Evolutionary conservation across 2,113 vertebrate genomes (phyloP).

Genomic region (Solea solea): DNA sequence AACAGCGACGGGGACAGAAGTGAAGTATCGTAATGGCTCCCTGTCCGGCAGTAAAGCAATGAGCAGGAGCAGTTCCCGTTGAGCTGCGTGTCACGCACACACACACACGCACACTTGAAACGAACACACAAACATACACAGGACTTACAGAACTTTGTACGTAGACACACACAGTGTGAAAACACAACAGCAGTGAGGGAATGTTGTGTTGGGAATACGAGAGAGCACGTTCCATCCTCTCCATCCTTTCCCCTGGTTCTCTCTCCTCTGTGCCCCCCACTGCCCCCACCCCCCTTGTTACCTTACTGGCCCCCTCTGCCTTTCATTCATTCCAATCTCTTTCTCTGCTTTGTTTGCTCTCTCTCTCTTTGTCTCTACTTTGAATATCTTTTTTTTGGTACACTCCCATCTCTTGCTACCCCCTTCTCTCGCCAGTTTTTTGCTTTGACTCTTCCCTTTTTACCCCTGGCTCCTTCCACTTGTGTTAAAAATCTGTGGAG

Average conservation of each 20-base stretch:
- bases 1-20: conserved; percentile 41
- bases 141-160: conserved; percentile 21
- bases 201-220: conserved; percentile 62
- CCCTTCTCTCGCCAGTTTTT: conserved; percentile 2
- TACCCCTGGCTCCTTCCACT: background rate
- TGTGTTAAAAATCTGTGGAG: conserved; percentile 25
- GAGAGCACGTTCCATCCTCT: conserved; percentile 39
- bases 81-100: conserved; percentile 61
- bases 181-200: conserved; percentile 59
- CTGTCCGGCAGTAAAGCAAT: conserved; percentile 54
- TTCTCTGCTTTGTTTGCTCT: conserved; percentile 30
- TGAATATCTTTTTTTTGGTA: conserved; percentile 41
- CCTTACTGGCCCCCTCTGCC: conserved; percentile 25
- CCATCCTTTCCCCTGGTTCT: conserved; percentile 25
- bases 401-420: conserved; percentile 19
- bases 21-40: conserved; percentile 45
- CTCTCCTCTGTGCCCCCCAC: conserved; percentile 28
- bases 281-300: conserved; percentile 42
- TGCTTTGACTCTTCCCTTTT: background rate
- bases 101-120: conserved; percentile 36
- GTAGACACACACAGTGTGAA: conserved; percentile 46
- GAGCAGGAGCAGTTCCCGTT: conserved; percentile 59
- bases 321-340: conserved; percentile 54
- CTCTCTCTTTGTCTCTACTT: conserved; percentile 34
- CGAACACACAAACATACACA: conserved; percentile 45